These are phyloP conservation scores for Ambastaia sidthimunki DNA, from an alignment of 2,797 vertebrate species.

Conservation along the genomic window DNA sequence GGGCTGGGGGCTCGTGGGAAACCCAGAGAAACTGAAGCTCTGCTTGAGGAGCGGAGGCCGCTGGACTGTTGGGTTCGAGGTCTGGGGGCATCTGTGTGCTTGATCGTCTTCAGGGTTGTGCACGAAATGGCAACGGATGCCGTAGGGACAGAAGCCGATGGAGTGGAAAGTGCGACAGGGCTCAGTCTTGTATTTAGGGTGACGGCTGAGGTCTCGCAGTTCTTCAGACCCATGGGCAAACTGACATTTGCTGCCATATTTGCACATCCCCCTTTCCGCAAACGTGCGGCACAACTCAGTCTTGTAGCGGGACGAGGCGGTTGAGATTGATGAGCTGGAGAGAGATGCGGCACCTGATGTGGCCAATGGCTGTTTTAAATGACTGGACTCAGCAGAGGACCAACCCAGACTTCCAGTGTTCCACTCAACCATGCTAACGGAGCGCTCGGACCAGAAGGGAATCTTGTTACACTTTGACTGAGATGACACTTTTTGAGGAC, in stretches of 20 bases:
- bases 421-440: conserved; percentile 68
- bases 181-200: conserved; percentile 85
- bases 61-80: conserved; percentile 50
- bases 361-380: conserved; percentile 27
- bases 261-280: conserved; percentile 80
- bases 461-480: conserved; percentile 47
- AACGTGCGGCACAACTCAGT: conserved; percentile 84
- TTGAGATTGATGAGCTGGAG: conserved; percentile 47
- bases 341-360: not conserved
- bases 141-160: conserved; percentile 84
- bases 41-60: conserved; percentile 77
- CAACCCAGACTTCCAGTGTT: conserved; percentile 51
- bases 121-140: conserved; percentile 84
- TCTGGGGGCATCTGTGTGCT: conserved; percentile 40
- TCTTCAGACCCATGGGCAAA: conserved; percentile 81
- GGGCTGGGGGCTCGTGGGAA: conserved; percentile 69
- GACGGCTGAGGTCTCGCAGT: conserved; percentile 79
- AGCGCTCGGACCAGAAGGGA: conserved; percentile 64
- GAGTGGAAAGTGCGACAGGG: conserved; percentile 84
- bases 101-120: conserved; percentile 82
- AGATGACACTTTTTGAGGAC: conserved; percentile 44
- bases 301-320: conserved; percentile 79
- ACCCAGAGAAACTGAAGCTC: conserved; percentile 82
- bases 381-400: conserved; percentile 7
- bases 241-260: conserved; percentile 84